phyloP scores from a whole-genome alignment of 92 coral and sea anemone genomes.

The Bergia puertoricense region DNA sequence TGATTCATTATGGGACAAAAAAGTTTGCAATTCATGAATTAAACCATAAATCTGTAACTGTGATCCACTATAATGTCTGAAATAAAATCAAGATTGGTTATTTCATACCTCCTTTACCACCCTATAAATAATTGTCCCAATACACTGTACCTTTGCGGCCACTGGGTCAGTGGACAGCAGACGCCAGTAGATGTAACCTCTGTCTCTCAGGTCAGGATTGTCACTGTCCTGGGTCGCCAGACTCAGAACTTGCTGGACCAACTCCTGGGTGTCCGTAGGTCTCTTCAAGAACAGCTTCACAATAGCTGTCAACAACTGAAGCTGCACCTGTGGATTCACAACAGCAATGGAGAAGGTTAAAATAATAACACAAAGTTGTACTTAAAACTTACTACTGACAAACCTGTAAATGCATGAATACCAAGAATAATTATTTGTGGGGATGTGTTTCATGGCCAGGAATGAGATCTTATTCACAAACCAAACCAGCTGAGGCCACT shows the following conservation, averaged over 20 bases:
- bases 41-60: too few relatives aligned
- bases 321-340: slow-evolving; percentile 74
- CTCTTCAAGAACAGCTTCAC: slow-evolving; percentile 97
- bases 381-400: too few relatives aligned
- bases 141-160: slow-evolving; percentile 85
- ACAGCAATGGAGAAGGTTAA: not conserved
- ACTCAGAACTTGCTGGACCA: slow-evolving; percentile 97
- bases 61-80: too few relatives aligned
- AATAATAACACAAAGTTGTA: too few relatives aligned
- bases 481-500: too few relatives aligned
- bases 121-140: too few relatives aligned
- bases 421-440: not conserved
- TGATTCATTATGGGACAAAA: too few relatives aligned
- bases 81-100: too few relatives aligned
- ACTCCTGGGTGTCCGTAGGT: slow-evolving; percentile 98
- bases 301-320: slow-evolving; percentile 94
- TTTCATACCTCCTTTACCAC: too few relatives aligned
- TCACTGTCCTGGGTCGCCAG: slow-evolving; percentile 99
- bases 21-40: too few relatives aligned
- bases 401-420: not conserved
- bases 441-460: too few relatives aligned
- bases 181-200: slow-evolving; percentile 99
- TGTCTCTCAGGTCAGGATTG: slow-evolving; percentile 97
- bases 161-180: slow-evolving; percentile 98
- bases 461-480: too few relatives aligned